Evolutionary conservation across 2,888 invertebrate species (phyloP).

Genomic region (Drosophila nr. perissopoda): DNA sequence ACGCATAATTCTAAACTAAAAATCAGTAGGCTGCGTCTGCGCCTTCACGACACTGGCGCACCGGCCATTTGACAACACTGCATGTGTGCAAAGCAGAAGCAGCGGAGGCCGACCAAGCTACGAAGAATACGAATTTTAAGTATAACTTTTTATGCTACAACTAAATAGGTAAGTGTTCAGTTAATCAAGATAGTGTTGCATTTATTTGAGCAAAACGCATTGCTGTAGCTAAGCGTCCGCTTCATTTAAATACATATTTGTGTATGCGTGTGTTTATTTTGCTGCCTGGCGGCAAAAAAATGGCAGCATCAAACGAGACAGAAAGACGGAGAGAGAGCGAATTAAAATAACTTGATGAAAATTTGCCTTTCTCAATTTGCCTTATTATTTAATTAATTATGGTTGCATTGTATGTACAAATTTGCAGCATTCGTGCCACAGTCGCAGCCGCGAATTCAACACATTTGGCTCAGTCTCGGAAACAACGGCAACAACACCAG

Average conservation of each 20-base stretch:
- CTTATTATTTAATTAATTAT: neutral
- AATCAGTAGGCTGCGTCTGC: conserved; percentile 51
- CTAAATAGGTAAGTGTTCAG: conserved; percentile 25
- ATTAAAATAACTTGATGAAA: neutral
- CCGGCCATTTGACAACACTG: conserved; percentile 6
- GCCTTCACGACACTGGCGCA: conserved; percentile 33
- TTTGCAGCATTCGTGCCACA: conserved; percentile 8
- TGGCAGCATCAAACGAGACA: conserved; percentile 28
- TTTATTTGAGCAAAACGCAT: neutral
- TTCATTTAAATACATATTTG: neutral
- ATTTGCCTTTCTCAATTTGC: neutral
- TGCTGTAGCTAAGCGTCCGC: neutral
- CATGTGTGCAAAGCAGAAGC: conserved; percentile 9
- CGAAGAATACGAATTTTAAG: neutral
- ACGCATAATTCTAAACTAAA: conserved; percentile 5
- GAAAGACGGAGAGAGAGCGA: neutral
- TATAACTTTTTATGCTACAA: neutral
- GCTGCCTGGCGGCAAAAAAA: conserved; percentile 63
- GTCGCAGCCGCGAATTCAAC: conserved; percentile 4
- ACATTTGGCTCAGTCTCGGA: conserved; percentile 39
- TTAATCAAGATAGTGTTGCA: neutral
- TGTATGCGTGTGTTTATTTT: neutral
- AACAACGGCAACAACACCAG: conserved; percentile 11
- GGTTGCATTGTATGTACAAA: neutral
- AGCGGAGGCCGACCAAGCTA: conserved; percentile 7